Conservation (phyloP, 23 tunicate genomes). For the Styela clava region DNA sequence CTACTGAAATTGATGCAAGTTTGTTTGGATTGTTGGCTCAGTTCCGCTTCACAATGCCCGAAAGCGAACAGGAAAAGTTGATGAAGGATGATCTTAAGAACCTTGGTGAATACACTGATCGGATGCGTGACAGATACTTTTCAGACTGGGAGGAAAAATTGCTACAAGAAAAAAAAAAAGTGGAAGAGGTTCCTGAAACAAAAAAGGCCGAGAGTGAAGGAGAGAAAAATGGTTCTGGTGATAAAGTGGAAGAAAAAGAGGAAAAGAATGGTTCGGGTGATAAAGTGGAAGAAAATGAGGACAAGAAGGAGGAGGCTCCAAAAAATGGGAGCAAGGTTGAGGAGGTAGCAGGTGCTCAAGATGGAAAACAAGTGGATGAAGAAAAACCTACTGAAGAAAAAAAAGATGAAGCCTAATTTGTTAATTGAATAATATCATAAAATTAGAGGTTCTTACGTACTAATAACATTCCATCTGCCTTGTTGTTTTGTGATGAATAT, state of each 20-base stretch:
- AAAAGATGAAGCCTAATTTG: not conserved
- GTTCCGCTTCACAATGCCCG: slow-evolving; percentile 11
- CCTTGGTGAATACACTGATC: slow-evolving; percentile 33
- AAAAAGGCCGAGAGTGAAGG: not conserved
- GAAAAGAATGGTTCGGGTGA: not conserved
- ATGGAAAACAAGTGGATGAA: too few species aligned
- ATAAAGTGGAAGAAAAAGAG: not conserved
- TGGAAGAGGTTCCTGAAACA: not conserved
- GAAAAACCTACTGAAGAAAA: not conserved
- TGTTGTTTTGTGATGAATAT: too few species aligned
- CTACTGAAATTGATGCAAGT: slow-evolving; percentile 32
- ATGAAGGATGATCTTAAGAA: slow-evolving; percentile 21
- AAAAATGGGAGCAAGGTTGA: not conserved
- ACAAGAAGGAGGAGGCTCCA: not conserved
- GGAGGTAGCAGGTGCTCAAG: not conserved
- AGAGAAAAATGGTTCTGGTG: not conserved
- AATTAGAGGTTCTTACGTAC: too few species aligned
- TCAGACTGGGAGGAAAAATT: slow-evolving; percentile 50
- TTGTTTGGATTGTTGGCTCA: slow-evolving; percentile 36
- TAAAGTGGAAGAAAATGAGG: not conserved
- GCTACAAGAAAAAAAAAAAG: not conserved
- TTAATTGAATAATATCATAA: too few species aligned
- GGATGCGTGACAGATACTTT: slow-evolving; percentile 53
- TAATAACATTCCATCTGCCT: too few species aligned
- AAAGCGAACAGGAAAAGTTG: slow-evolving; percentile 14